A percentile compares a stretch with the other conserved stretches of the same genome.
Evolutionary conservation across 2,113 vertebrate species (phyloP).

Genomic region (Corythornis madagascariensis): DNA sequence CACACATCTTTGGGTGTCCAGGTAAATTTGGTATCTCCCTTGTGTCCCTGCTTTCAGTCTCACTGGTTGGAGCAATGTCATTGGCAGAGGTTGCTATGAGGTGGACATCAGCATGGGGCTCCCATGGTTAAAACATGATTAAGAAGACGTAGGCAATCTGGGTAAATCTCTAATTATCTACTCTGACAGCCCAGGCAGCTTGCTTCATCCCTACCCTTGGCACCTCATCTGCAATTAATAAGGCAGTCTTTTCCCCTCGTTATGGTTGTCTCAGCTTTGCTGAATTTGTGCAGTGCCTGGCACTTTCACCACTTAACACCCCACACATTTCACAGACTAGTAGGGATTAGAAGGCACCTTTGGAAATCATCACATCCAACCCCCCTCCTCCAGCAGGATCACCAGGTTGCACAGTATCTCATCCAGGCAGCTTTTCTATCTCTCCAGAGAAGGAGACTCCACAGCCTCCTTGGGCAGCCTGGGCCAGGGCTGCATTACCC

Average conservation of each 20-base stretch:
- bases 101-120: not conserved
- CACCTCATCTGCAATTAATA: not conserved
- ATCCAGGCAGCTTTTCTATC: too few species aligned
- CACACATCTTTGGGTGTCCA: not conserved
- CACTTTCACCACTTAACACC: not conserved
- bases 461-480: too few species aligned
- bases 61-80: not conserved
- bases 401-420: too few species aligned
- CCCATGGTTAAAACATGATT: rapidly evolving
- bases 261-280: not conserved
- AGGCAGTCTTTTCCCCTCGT: not conserved
- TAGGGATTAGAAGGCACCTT: too few species aligned
- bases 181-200: rapidly evolving
- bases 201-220: not conserved
- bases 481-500: too few species aligned
- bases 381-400: too few species aligned
- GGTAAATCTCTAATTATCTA: not conserved
- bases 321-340: not conserved
- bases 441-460: too few species aligned
- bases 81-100: not conserved
- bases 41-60: not conserved
- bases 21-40: not conserved
- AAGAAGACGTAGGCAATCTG: not conserved
- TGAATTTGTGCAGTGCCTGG: not conserved
- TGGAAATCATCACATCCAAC: too few species aligned